Evolutionary conservation across 2,888 invertebrate species (phyloP), one percentile per base, ranked within the genome.

Genomic region (Pseudoips prasinana): DNA sequence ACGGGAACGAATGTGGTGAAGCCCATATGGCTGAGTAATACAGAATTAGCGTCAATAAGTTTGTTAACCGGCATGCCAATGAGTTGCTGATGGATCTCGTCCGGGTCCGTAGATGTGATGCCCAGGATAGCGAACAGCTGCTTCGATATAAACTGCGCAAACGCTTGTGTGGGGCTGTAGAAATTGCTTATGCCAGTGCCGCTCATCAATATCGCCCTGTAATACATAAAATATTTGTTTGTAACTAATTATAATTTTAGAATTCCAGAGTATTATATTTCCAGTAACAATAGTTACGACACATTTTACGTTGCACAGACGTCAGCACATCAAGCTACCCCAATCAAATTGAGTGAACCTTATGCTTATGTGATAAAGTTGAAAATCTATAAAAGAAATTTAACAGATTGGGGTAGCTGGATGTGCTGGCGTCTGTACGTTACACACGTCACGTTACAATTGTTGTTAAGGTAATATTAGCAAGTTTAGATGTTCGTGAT

Each of bases 41-140:
- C 22, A 18, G 42, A 49, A 33, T 83, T 72, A n/a, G 71, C 80
- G 7, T 63, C 61, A 42, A 64, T 61, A 8, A 88, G 65, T 28
- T 64, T 63, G 11, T 77, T 68, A 4, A 76, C 52, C 0, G 84
- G 78, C 31, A 69, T 34, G 1, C 60, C 33, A n/a, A 69, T 49
- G 1, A 89, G 72, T 33, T 64, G 60, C 10, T 58, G 56, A 34
- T 84, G 73, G 2, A 78, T 58, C 3, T 64, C 64, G 1, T 73
- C 72, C 1, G 77, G 53, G 25, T 78, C 70, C 0, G 73, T 70
- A 2, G 71, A 45, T 32, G 70, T 76, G 31, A 85, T 71, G 32
- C 68, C 91, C 78, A 93, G 59, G 65, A 83, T 34, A 36, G 60
- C 46, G 59, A 90, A 46, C 37, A 84, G 65, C 9, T 60, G 23